Percentiles rank a stretch among this genome's conserved stretches.
phyloP scores from a whole-genome alignment of 2,888 invertebrate genomes.

The Sesamia inferens region DNA sequence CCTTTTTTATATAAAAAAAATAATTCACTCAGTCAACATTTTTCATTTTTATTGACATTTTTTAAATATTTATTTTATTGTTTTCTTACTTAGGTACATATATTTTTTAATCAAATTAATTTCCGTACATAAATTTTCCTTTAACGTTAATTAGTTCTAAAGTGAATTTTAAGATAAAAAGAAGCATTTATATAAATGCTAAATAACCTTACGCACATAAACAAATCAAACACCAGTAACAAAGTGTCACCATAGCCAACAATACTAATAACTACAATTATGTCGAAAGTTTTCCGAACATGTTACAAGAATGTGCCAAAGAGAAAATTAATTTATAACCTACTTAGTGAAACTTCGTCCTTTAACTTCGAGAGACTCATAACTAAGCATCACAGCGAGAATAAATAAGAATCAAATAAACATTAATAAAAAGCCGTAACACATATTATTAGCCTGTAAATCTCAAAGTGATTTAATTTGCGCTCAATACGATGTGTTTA shows the following conservation, averaged over 20 bases:
- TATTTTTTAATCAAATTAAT: no score
- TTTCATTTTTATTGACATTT: no score
- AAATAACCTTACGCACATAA: neutral
- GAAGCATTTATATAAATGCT: neutral
- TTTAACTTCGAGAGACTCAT: constrained; percentile 38
- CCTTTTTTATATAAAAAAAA: no score
- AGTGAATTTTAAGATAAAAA: no score
- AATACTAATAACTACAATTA: constrained; percentile 20
- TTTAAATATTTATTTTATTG: no score
- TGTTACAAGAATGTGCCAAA: constrained; percentile 38
- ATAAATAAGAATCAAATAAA: constrained; percentile 47
- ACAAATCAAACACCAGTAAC: neutral
- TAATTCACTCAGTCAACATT: no score
- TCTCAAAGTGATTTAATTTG: constrained; percentile 41
- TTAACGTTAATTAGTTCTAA: neutral
- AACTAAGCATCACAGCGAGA: constrained; percentile 42
- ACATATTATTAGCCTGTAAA: constrained; percentile 34
- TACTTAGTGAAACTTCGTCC: constrained; percentile 33
- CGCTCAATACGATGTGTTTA: constrained; percentile 39
- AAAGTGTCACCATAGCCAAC: constrained; percentile 6
- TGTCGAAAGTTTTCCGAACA: constrained; percentile 35
- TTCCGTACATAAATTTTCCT: no score
- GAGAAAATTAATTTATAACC: constrained; percentile 47
- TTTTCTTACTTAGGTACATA: no score
- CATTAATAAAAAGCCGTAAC: constrained; percentile 22